A percentile compares a stretch with the other conserved stretches of the same genome.
Evolutionary conservation across 2,113 vertebrate genomes (phyloP).

Genomic region (Phalacrocorax aristotelis): DNA sequence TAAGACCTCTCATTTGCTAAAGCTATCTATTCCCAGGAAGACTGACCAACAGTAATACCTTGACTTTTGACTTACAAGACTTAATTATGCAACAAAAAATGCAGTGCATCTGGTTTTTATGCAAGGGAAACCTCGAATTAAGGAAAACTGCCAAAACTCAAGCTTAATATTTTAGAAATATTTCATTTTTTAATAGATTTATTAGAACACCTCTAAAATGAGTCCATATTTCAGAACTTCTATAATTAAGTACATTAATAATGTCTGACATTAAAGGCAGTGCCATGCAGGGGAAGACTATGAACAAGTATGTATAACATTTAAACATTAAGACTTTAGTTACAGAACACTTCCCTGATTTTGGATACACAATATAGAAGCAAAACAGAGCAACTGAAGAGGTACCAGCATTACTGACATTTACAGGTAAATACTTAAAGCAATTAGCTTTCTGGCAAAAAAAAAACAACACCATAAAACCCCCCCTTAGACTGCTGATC

Average conservation of each 20-base stretch:
- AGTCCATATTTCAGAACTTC: neutral
- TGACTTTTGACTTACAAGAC: neutral
- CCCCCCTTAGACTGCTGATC: neutral
- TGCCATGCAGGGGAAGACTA: neutral
- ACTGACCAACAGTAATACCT: neutral
- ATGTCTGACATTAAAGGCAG: constrained; percentile 29
- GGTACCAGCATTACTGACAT: neutral
- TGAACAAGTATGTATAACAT: neutral
- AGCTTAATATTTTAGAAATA: neutral
- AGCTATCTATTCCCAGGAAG: neutral
- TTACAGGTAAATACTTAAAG: neutral
- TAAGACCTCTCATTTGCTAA: neutral
- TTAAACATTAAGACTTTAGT: neutral
- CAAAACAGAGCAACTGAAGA: neutral
- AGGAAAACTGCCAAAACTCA: neutral
- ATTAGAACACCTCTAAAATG: neutral
- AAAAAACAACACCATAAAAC: neutral
- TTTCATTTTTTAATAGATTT: neutral
- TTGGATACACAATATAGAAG: neutral
- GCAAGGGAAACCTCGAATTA: neutral
- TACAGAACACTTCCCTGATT: neutral
- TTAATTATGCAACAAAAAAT: neutral
- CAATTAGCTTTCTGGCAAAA: neutral
- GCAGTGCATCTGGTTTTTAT: neutral
- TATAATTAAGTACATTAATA: constrained; percentile 10